Conservation (phyloP, 2,888 invertebrate genomes). For the Eulithis prunata region DNA sequence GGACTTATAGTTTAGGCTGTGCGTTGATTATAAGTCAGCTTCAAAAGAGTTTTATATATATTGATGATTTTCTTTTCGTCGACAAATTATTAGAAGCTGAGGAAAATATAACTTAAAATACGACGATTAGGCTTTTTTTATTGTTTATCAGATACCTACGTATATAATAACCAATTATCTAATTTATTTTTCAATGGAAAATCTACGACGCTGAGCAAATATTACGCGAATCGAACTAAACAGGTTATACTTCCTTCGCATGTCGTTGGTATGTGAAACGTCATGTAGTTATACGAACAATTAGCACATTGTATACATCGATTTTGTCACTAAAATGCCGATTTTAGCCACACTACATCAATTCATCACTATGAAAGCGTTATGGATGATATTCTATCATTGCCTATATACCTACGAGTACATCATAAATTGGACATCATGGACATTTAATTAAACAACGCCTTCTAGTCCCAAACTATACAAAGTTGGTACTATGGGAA, state of each 20-base stretch:
- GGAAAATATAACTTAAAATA: no score
- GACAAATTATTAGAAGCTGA: no score
- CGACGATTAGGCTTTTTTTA: background rate
- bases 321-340: slow-evolving; percentile 37
- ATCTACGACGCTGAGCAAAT: slow-evolving; percentile 26
- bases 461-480: no score
- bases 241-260: slow-evolving; percentile 46
- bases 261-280: slow-evolving; percentile 45
- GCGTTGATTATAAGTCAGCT: no score
- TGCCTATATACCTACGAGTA: no score
- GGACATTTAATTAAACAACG: no score
- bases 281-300: slow-evolving; percentile 56
- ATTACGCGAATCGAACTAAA: slow-evolving; percentile 44
- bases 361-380: background rate
- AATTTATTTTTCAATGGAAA: slow-evolving; percentile 21
- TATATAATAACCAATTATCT: background rate
- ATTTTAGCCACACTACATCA: slow-evolving; percentile 4
- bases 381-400: no score
- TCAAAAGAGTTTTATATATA: no score
- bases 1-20: no score
- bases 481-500: no score
- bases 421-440: no score
- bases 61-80: no score
- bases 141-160: background rate
- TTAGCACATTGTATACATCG: slow-evolving; percentile 51